Percentiles rank a stretch among this genome's conserved stretches.
These are phyloP conservation scores for Drosophila repleta DNA, from an alignment of 1,140 invertebrate species.

Conservation along the genomic window DNA sequence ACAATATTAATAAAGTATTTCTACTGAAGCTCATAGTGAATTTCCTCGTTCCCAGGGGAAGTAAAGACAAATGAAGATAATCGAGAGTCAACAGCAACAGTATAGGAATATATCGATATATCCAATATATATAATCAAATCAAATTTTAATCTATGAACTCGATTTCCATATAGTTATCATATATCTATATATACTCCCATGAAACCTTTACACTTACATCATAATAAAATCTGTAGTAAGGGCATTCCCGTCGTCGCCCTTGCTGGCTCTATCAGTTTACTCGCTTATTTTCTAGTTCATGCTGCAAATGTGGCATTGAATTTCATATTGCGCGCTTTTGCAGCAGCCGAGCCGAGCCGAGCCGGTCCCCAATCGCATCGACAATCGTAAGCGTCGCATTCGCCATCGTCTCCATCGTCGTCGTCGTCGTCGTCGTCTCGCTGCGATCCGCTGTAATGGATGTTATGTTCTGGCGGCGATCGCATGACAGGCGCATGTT, in stretches of 20 bases:
- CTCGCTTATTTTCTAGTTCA: slow-evolving; percentile 64
- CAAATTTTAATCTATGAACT: too few relatives aligned
- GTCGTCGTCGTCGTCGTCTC: slow-evolving; percentile 27
- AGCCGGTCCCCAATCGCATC: slow-evolving; percentile 50
- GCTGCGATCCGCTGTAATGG: slow-evolving; percentile 65
- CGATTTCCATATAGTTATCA: too few relatives aligned
- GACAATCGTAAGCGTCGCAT: slow-evolving; percentile 56
- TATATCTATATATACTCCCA: too few relatives aligned
- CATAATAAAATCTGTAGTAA: not conserved
- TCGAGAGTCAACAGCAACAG: too few relatives aligned
- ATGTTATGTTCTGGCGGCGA: slow-evolving; percentile 82
- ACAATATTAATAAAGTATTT: too few relatives aligned
- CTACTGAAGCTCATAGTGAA: too few relatives aligned
- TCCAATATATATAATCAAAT: too few relatives aligned
- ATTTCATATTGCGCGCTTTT: slow-evolving; percentile 75
- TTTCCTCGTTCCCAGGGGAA: too few relatives aligned
- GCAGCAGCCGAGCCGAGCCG: slow-evolving; percentile 1
- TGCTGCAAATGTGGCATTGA: slow-evolving; percentile 80
- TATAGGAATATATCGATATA: too few relatives aligned
- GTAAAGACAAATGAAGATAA: too few relatives aligned
- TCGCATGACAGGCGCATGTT: slow-evolving; percentile 82
- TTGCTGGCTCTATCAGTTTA: not conserved
- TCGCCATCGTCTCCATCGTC: slow-evolving; percentile 15
- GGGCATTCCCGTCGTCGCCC: slow-evolving; percentile 8
- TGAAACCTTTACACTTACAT: too few relatives aligned